Evolutionary conservation across 2,888 invertebrate species (phyloP).

Genomic region (Parasteatoda lunata): DNA sequence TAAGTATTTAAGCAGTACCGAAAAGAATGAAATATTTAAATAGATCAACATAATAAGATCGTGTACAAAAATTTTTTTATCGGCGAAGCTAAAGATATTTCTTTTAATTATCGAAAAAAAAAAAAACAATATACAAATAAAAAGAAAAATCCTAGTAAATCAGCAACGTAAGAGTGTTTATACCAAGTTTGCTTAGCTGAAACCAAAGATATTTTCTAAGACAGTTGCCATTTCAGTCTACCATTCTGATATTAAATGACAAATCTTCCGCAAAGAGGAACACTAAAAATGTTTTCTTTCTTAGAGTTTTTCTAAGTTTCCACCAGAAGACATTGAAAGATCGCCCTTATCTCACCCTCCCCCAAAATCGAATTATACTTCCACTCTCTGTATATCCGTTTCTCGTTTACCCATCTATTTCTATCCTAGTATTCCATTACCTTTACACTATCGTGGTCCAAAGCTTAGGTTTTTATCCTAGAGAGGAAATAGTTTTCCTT

Average conservation of each 20-base stretch:
- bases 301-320: not conserved
- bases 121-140: too few species aligned
- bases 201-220: slow-evolving; percentile 25
- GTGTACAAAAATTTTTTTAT: too few species aligned
- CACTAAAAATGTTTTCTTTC: not conserved
- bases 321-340: slow-evolving; percentile 51
- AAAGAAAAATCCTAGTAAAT: not conserved
- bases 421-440: not conserved
- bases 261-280: slow-evolving; percentile 24
- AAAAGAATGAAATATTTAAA: not conserved
- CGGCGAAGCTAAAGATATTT: too few species aligned
- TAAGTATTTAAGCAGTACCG: not conserved
- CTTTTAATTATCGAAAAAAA: too few species aligned
- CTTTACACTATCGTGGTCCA: not conserved
- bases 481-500: not conserved
- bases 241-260: slow-evolving; percentile 25
- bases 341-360: slow-evolving; percentile 37
- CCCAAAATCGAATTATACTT: slow-evolving; percentile 53
- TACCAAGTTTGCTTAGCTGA: slow-evolving; percentile 23
- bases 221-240: slow-evolving; percentile 26
- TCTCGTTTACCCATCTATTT: not conserved
- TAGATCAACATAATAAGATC: not conserved
- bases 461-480: not conserved
- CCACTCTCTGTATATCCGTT: slow-evolving; percentile 13
- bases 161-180: not conserved